These are phyloP conservation scores for Gymnorhina tibicen DNA, from an alignment of 2,113 vertebrate species.

Conservation along the genomic window DNA sequence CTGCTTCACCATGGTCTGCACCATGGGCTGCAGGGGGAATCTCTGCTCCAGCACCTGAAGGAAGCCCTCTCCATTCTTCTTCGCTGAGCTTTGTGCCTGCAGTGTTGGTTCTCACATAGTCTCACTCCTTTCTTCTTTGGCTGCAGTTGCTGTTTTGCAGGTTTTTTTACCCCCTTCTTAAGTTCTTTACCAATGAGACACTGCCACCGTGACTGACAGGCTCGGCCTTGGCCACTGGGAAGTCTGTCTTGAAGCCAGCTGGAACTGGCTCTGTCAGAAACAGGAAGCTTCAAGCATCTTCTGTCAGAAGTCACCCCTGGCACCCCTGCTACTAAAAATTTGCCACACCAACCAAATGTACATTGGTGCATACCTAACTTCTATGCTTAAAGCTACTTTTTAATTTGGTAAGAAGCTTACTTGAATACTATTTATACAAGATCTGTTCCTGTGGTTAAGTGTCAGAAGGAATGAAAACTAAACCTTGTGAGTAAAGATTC, in stretches of 20 bases:
- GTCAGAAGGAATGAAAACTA: neutral
- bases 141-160: neutral
- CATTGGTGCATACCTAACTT: neutral
- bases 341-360: neutral
- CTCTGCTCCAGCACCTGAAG: neutral
- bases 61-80: neutral
- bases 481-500: neutral
- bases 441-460: neutral
- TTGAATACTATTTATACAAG: neutral
- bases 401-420: neutral
- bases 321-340: neutral
- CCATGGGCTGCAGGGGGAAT: neutral
- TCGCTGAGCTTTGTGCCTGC: neutral
- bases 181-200: neutral
- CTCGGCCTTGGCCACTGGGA: neutral
- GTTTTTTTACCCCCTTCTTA: neutral
- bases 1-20: neutral
- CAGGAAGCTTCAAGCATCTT: neutral
- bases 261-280: neutral
- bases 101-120: neutral
- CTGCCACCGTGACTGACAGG: rapidly evolving
- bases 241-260: neutral
- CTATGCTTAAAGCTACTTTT: neutral
- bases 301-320: neutral
- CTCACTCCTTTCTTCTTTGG: neutral